phyloP scores from a whole-genome alignment of 2,797 vertebrate species.

The Thalassophryne amazonica region DNA sequence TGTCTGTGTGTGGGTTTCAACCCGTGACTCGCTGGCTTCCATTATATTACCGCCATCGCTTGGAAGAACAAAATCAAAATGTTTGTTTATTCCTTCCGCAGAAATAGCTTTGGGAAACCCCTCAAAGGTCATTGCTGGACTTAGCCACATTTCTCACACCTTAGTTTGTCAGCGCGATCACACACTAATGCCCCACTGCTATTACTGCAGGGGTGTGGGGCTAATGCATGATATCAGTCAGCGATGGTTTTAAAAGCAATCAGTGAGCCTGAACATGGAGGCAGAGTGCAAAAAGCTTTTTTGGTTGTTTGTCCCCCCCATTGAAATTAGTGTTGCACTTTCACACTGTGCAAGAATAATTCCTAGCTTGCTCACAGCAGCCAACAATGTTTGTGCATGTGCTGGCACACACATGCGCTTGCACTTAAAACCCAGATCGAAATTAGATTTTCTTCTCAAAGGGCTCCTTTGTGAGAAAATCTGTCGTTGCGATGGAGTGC shows the following conservation, averaged over 20 bases:
- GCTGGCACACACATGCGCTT: conserved; percentile 6
- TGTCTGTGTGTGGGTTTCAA: conserved; percentile 47
- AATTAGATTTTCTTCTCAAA: conserved; percentile 63
- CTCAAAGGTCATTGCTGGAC: conserved; percentile 30
- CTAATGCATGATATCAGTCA: conserved; percentile 21
- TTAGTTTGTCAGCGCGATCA: conserved; percentile 30
- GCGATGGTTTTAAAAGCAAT: not conserved
- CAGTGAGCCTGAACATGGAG: conserved; percentile 5
- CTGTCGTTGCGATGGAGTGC: conserved; percentile 22
- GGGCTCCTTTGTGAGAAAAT: conserved; percentile 47
- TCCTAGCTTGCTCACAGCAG: not conserved
- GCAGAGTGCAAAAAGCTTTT: not conserved
- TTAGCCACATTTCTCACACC: conserved; percentile 12
- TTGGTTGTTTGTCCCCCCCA: not conserved
- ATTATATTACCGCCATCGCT: conserved; percentile 35
- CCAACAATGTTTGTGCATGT: too few species aligned
- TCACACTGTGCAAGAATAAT: not conserved
- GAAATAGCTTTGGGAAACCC: conserved; percentile 43
- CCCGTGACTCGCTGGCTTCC: conserved; percentile 45
- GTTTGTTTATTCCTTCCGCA: conserved; percentile 36
- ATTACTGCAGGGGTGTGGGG: conserved; percentile 11
- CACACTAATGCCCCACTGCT: not conserved
- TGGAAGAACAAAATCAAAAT: conserved; percentile 26
- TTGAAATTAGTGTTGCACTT: not conserved
- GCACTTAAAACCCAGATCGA: conserved; percentile 32